Base-by-base conservation (phyloP, 2,888 invertebrate species). In the Mantis religiosa region DNA sequence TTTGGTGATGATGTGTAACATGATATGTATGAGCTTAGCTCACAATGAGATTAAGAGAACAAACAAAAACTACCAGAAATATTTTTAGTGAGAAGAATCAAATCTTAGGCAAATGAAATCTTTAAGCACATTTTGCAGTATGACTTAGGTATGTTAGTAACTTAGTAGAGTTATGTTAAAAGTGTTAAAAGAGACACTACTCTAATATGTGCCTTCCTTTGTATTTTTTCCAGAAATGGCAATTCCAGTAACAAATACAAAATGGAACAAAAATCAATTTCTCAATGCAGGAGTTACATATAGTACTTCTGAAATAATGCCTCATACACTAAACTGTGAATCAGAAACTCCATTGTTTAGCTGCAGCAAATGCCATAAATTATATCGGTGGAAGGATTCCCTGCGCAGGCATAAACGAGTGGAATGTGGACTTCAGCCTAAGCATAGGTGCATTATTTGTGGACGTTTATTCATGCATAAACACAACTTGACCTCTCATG, bases 401-500 rank as follows among this genome's bases (percentile, higher is more conserved):
- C 85, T 89, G n/a, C 83, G 87, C n/a, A 89, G 89, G 12, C 90
- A 90, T 83, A 89, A 88, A 25, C 82, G 88, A 88, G 87, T 89
- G 54, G 91, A 91, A 88, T 91, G 91, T 88, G 91, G 91, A 25
- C 89, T 90, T 27, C 90, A 91, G 81, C 91, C 91, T 1, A 90
- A 91, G 85, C 91, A 91, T 88, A 90, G 89, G 9, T 91, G 91
- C 84, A 89, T 87, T 0, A 8, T 82, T 84, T 90, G 90, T 84
- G 88, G 88, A 25, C 89, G 89, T 87, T 86, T 89, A 85, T 89
- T 89, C 86, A 89, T 89, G 86, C 89, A 88, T 87, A 89, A 86
- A 86, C 90, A 71, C 87, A 91, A 87, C 92, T 92, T 90, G 92
- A 93, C 84, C 92, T 93, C 81, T 92, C 93, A 89, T 93, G 93